Evolutionary conservation across 2,888 invertebrate species (phyloP), one percentile per base, ranked within the genome.

Genomic region (Ennomos erosarius): DNA sequence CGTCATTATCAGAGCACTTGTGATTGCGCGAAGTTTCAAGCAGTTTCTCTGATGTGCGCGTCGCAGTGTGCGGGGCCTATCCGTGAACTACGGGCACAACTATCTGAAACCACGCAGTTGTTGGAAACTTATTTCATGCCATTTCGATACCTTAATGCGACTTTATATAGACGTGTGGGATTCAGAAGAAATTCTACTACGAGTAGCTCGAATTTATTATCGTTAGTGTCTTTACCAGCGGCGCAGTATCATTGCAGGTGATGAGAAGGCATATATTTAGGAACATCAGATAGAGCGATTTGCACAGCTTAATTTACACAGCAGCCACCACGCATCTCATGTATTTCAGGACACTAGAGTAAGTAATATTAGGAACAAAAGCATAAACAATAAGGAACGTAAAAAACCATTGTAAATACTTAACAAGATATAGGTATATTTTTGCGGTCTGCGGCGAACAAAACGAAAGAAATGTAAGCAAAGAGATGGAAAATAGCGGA

Each of bases 401-500:
- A 52, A 49, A 46, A 59, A 65, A 69, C 12, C 13, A 51, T 50
- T 37, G 55, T 42, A 46, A 42, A 46, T 55, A 68, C 63, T 51
- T 65, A 68, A 40, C 54, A 42, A 55, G 46, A 55, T 55, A 42
- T 35, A 47, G 43, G 16, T 49, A 58, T 64, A 69, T 70, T 74
- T 71, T 71, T 68, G 64, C 67, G 69, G 65, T 63, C 53, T 39
- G 60, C 59, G 49, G 64, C 53, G 63, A 71, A 70, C 64, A 73
- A 78, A 75, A 68, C 69, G 67, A 71, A 75, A 78, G 68, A 70
- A 73, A 61, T 69, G 74, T 76, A 81, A 80, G 75, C 76, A 78
- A 77, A 76, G 65, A 79, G 79, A 82, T 79, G 78, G 78, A 80
- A 85, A 85, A 84, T 72, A 81, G 76, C 80, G 82, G 80, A 84